phyloP scores from a whole-genome alignment of 2,113 vertebrate species.

The Cephalophus harveyi region DNA sequence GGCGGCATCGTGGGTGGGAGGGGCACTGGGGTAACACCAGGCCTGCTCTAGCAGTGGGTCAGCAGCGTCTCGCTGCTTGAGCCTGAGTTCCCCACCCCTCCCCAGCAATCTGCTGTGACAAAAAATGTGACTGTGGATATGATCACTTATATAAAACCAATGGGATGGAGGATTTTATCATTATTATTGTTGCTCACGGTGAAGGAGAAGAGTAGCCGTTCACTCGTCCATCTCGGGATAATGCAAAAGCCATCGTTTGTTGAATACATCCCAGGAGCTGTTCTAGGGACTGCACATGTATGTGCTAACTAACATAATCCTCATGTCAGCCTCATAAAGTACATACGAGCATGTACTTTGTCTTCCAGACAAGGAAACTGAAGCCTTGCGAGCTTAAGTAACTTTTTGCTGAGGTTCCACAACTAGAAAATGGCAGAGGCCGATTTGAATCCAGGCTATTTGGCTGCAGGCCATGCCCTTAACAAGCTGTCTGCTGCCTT shows the following conservation, averaged over 20 bases:
- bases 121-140: background rate
- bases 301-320: background rate
- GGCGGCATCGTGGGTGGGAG: background rate
- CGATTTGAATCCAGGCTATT: background rate
- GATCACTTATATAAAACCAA: background rate
- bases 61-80: background rate
- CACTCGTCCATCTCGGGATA: background rate
- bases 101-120: background rate
- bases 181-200: background rate
- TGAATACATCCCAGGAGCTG: accelerated
- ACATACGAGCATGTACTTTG: accelerated
- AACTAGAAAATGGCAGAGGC: background rate
- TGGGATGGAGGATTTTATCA: background rate
- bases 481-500: background rate
- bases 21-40: background rate
- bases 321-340: background rate
- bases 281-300: accelerated
- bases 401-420: background rate
- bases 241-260: accelerated
- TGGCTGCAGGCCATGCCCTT: background rate
- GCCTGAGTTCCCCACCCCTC: background rate
- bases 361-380: background rate
- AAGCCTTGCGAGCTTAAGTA: background rate
- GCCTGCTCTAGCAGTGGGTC: background rate
- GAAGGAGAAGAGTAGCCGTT: background rate